Evolutionary conservation across 2,113 vertebrate species (phyloP), one percentile per base, ranked within the genome.

Genomic region (Apodemus sylvaticus): DNA sequence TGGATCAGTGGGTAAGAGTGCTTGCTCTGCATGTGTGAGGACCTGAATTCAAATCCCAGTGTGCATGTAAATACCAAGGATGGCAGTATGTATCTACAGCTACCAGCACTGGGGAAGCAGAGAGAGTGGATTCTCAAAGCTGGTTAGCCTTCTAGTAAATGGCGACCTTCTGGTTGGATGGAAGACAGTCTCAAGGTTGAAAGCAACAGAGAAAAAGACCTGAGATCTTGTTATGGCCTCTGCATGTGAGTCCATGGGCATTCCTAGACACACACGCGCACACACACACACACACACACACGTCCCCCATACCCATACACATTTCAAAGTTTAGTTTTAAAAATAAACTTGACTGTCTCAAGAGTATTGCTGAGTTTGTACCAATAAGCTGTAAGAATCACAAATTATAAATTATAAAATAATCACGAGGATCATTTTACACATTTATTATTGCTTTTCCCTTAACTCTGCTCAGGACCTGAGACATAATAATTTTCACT

Each of bases 401-500:
- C 58, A 85, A 39, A 64, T 26, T 60, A 71, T 60, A 81, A 89
- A 13, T 16, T 82, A 5, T n/a, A 78, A 97, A 82, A 66, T 31
- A 81, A 89, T 93, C 88, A 51, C 45, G 3, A 85, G 81, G 83
- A 39, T 76, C n/a, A 91, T 90, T 92, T 83, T 10, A 79, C 1
- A 81, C 88, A 45, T 76, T 91, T 87, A 51, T 39, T 55, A 86
- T 71, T 96, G 31, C n/a, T 31, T 39, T 86, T 73, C 5, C 14
- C 29, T 11, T 73, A n/a, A 3, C 19, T 53, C 22, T 14, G 7
- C 29, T 29, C n/a, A 7, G 64, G 82, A 10, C 93, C 81, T 94
- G n/a, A 92, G 26, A 22, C 74, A 34, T 82, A 26, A 48, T 95
- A 29, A 68, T 86, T 95, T 95, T 90, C 12, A 86, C 12, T 58